Conservation (phyloP, 2,113 vertebrate species). For the Emberiza fucata region DNA sequence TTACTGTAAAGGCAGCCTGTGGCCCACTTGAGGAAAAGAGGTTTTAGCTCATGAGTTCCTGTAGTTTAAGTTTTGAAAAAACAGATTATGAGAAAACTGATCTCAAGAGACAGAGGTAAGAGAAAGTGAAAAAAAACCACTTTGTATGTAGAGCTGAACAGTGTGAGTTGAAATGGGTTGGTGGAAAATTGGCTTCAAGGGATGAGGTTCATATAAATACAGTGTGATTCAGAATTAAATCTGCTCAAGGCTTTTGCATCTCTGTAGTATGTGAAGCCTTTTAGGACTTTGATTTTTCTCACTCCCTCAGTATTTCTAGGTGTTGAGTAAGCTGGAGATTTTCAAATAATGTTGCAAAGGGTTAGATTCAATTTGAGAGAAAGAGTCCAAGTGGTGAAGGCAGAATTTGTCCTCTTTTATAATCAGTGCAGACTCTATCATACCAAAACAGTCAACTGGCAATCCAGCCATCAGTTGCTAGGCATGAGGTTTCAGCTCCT, state of each 20-base stretch:
- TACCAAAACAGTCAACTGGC: neutral
- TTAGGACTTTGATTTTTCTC: neutral
- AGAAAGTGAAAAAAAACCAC: neutral
- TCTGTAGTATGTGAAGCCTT: neutral
- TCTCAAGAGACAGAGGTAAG: neutral
- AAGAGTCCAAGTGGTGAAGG: neutral
- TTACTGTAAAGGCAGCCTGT: neutral
- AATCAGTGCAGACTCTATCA: neutral
- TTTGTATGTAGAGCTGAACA: neutral
- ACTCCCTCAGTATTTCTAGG: neutral
- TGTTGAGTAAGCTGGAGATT: neutral
- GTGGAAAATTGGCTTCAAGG: neutral
- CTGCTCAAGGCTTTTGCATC: neutral
- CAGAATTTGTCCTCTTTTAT: neutral
- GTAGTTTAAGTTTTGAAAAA: neutral
- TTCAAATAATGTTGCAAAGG: neutral
- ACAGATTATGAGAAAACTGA: neutral
- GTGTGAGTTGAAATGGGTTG: neutral
- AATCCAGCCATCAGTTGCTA: neutral
- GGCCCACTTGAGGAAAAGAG: neutral
- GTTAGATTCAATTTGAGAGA: neutral
- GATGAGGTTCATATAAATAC: neutral
- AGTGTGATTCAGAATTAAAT: neutral
- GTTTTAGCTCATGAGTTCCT: neutral
- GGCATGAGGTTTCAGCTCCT: neutral